Base-by-base conservation (phyloP, 2,797 vertebrate species). In the Octomys mimax region DNA sequence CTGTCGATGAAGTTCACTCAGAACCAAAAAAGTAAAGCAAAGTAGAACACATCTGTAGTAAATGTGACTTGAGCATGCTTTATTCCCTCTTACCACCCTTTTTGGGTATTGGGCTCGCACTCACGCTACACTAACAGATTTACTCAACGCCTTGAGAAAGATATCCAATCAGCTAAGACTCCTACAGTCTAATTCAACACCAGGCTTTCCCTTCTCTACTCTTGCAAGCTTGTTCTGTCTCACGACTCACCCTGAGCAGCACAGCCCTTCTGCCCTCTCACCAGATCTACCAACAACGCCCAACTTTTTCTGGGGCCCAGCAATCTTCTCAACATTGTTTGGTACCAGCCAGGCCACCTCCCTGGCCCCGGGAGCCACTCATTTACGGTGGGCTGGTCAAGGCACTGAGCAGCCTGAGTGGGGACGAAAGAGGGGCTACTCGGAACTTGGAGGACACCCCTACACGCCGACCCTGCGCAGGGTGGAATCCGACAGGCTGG, bases 251-350 rank as follows among this genome's bases (percentile, higher is more conserved):
- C 66, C 93, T 2, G 81, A 5, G 66, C 28, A 39, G 18, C 78
- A 64, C 77, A 39, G 49, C 62, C 89, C 77, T 77, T 62, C 89
- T 42, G 52, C 89, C 89, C 79, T 78, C 26, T 54, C 96, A 61
- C 82, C 90, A 39, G 84, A 66, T 64, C 73, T 52, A 79, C 73
- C 73, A 78, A 87, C 87, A 91, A 92, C 31, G 95, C 80, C 75
- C 94, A 97, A 97, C 97, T 98, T 97, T 95, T 89, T 36, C 92
- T 26, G 89, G 91, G 94, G 91, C 87, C 95, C 95, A 52, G 79
- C 52, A 75, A 87, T 89, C 84, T 49, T 92, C 81, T 39, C 70
- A 64, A 77, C 92, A 75, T 87, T 59, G 31, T 2, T 9, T 83
- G 64, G 82, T n/a, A 42, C 68, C 81, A n/a, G 79, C 22, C 73